Conservation (phyloP, 1,140 invertebrate species). For the Trachymyrmex septentrionalis region DNA sequence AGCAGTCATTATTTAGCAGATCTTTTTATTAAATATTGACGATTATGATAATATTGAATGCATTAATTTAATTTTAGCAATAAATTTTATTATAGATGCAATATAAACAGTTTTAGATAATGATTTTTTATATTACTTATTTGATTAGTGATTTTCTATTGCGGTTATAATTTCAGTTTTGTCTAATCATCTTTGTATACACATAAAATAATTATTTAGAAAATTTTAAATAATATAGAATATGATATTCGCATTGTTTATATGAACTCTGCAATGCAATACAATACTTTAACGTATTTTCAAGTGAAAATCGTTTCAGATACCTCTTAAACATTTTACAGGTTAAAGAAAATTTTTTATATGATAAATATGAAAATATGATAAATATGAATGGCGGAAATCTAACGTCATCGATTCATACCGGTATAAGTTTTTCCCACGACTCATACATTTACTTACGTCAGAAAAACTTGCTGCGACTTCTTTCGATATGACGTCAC, state of each 20-base stretch:
- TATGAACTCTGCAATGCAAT: not conserved
- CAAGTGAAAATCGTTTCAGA: not conserved
- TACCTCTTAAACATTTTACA: not conserved
- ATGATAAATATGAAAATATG: not conserved
- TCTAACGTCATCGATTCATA: constrained; percentile 12
- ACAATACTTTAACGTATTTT: not conserved
- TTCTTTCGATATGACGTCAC: not conserved
- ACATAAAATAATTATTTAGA: not conserved
- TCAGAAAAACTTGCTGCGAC: not conserved
- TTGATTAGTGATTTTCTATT: not conserved
- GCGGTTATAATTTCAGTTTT: not conserved
- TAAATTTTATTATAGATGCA: not conserved
- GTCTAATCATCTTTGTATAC: not conserved
- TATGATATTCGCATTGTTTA: not conserved
- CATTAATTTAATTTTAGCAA: not conserved
- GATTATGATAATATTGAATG: not conserved
- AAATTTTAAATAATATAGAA: not conserved
- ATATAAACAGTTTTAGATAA: not conserved
- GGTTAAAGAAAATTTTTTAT: not conserved
- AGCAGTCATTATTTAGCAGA: no score
- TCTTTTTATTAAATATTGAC: not conserved
- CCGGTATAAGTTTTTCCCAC: not conserved
- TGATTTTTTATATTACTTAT: not conserved
- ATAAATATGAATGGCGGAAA: not conserved
- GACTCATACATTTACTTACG: not conserved